phyloP scores from a whole-genome alignment of 1,140 invertebrate species.

The Eumeta japonica region DNA sequence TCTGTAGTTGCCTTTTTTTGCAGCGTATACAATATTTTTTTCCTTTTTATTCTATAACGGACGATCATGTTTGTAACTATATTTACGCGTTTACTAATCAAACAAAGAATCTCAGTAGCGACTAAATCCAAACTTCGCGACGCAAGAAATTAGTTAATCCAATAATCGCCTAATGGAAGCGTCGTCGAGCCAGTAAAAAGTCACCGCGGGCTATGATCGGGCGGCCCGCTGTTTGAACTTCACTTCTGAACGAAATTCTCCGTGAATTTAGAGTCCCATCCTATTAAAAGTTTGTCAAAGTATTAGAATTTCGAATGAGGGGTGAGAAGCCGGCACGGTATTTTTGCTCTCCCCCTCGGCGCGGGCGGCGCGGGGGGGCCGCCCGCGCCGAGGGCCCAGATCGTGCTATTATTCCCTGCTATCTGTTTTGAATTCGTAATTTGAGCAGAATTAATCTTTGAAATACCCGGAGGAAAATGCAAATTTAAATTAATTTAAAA shows the following conservation, averaged over 20 bases:
- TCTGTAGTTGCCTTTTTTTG: background rate
- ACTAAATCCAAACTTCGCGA: background rate
- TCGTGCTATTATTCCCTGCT: conserved; percentile 30
- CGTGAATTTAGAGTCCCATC: conserved; percentile 53
- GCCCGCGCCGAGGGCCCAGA: conserved; percentile 18
- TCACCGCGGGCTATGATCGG: conserved; percentile 27
- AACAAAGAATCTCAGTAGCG: background rate
- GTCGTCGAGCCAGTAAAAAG: conserved; percentile 11
- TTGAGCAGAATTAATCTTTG: conserved; percentile 28
- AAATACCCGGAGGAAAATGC: conserved; percentile 12
- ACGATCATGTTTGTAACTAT: background rate
- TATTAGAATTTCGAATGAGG: conserved; percentile 56
- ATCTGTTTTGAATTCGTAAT: conserved; percentile 41
- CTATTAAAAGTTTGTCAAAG: conserved; percentile 55
- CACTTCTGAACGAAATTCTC: conserved; percentile 34
- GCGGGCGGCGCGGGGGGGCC: conserved; percentile 11
- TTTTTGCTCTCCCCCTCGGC: conserved; percentile 31
- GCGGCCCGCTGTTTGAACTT: conserved; percentile 35
- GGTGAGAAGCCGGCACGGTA: conserved; percentile 49
- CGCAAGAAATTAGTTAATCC: background rate
- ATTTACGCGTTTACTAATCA: background rate
- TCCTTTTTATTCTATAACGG: background rate
- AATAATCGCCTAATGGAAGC: no score
- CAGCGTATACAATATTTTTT: background rate
- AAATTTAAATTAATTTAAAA: conserved; percentile 23